Conservation (phyloP, 2,888 invertebrate genomes). For the Eupithecia dodoneata region DNA sequence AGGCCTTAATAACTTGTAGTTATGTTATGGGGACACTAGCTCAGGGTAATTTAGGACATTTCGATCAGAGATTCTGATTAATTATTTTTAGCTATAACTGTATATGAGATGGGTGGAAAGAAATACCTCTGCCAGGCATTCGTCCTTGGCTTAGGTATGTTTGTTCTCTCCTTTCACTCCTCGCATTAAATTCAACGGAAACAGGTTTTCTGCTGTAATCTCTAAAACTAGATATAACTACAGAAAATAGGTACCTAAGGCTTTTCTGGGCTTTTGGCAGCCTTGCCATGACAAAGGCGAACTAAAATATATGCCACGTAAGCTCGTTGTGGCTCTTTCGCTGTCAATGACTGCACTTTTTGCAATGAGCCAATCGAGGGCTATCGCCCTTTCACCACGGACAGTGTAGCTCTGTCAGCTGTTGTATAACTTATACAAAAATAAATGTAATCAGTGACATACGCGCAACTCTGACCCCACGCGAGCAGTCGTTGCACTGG, state of each 20-base stretch:
- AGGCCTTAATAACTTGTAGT: conserved; percentile 22
- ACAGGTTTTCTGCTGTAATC: background rate
- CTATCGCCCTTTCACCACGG: conserved; percentile 1
- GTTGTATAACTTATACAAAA: conserved; percentile 18
- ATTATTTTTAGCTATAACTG: background rate
- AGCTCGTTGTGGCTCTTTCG: background rate
- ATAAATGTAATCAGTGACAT: conserved; percentile 22
- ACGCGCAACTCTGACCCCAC: conserved; percentile 25
- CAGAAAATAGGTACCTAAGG: background rate
- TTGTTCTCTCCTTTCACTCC: background rate
- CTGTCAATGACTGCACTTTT: conserved; percentile 2
- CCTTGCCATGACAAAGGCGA: background rate
- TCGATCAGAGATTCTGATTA: background rate
- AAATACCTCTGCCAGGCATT: background rate
- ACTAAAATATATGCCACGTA: background rate
- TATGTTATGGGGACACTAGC: conserved; percentile 15
- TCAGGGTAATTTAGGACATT: background rate
- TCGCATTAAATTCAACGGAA: background rate
- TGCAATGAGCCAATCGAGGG: conserved; percentile 2
- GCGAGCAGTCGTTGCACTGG: conserved; percentile 22
- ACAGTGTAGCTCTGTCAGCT: conserved; percentile 20
- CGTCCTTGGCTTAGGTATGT: background rate
- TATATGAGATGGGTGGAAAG: background rate
- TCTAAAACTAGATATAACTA: background rate
- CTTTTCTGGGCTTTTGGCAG: background rate